These are phyloP conservation scores for Asobara japonica DNA, from an alignment of 1,140 invertebrate genomes.

Conservation along the genomic window DNA sequence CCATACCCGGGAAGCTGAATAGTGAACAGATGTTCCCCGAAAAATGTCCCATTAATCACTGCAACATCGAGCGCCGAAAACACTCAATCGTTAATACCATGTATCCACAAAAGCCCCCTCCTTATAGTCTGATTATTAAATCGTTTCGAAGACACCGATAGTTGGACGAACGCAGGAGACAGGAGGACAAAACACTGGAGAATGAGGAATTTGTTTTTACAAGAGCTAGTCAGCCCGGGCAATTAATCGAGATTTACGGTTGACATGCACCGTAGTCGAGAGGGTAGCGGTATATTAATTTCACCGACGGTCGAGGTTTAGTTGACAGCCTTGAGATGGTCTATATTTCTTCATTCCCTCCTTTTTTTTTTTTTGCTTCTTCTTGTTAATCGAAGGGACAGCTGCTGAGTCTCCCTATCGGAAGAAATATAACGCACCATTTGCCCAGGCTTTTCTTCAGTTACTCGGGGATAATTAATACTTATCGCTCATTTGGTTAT, in stretches of 20 bases:
- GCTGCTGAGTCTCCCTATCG: conserved; percentile 46
- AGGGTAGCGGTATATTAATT: conserved; percentile 53
- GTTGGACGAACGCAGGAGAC: background rate
- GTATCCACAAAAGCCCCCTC: too few relatives aligned
- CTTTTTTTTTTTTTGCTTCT: background rate
- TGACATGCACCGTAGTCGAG: conserved; percentile 39
- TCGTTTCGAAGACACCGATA: background rate
- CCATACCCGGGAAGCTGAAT: too few relatives aligned
- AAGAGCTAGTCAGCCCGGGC: conserved; percentile 46
- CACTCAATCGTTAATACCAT: too few relatives aligned
- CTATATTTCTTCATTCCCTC: background rate
- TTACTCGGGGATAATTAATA: too few relatives aligned
- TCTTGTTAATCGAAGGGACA: conserved; percentile 47
- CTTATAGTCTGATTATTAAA: conserved; percentile 1
- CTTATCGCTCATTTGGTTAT: too few relatives aligned
- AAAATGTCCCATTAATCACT: too few relatives aligned
- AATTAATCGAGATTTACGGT: conserved; percentile 61
- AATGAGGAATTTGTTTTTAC: conserved; percentile 38
- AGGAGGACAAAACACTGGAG: background rate
- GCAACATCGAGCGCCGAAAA: too few relatives aligned
- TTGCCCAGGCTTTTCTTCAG: too few relatives aligned
- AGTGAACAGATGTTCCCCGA: too few relatives aligned
- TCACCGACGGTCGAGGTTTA: conserved; percentile 25
- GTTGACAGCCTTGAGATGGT: conserved; percentile 28
- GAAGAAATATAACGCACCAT: conserved; percentile 30